Evolutionary conservation across 2,888 invertebrate species (phyloP), one percentile per base, ranked within the genome.

Genomic region (Morpho deidamia): DNA sequence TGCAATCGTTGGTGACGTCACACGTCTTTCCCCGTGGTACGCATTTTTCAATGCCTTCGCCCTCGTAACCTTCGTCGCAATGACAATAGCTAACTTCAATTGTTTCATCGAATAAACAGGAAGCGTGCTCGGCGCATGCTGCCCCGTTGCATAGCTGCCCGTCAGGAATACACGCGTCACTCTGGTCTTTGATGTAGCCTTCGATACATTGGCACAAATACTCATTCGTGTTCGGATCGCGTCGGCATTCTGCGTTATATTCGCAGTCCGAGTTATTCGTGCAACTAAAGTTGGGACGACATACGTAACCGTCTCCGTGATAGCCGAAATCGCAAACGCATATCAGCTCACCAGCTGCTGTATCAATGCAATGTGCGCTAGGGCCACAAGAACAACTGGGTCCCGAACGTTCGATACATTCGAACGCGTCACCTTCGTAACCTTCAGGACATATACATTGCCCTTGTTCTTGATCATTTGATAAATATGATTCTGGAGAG

Each of bases 281-380:
- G 75, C 95, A 96, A 62, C 92, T 92, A 58, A 92, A 92, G 69
- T 92, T 91, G 14, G 93, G 90, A 59, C 90, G 87, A 79, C 97
- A 97, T n/a, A 78, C 82, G 62, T 92, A 91, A 10, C 98, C 98
- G 74, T 97, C 95, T 50, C 97, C 97, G 56, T 92, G 91, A 81
- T 93, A 98, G 40, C 97, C 97, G 1, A 91, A 81, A 64, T 93
- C 92, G 78, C 98, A 98, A 55, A 94, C 91, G 77, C 97, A 97
- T 39, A 91, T 91, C 56, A 92, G 93, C 44, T 93, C 92, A 8
- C 92, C 85, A 33, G 90, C 81, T 34, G 93, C 92, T 61, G 95
- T 94, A 65, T 92, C 94, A 33, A 91, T 84, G 76, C 97, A 98
- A 44, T 91, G 91, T 32, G 96, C 96, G 70, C 95, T 93, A 0